phyloP scores from a whole-genome alignment of 2,797 vertebrate genomes.

The Vultur gryphus region DNA sequence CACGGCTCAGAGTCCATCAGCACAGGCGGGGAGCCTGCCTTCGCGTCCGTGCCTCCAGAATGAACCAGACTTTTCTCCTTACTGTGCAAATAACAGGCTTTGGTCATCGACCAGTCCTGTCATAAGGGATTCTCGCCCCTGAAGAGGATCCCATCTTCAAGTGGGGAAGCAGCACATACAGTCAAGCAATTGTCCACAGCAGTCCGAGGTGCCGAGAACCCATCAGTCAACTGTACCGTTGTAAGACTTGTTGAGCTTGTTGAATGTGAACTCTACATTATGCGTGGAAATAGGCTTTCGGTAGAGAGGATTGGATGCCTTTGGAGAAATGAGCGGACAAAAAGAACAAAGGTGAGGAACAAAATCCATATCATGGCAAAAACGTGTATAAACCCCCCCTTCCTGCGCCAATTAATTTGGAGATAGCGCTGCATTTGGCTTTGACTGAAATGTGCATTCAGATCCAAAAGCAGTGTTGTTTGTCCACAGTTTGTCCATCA shows the following conservation, averaged over 20 bases:
- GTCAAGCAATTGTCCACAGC: constrained; percentile 40
- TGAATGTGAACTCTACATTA: constrained; percentile 85
- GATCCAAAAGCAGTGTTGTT: not conserved
- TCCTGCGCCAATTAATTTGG: not conserved
- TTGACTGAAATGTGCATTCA: not conserved
- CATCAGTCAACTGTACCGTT: constrained; percentile 90
- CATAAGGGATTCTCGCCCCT: not conserved
- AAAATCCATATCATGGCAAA: fast-evolving
- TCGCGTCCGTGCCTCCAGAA: not conserved
- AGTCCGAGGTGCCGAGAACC: not conserved
- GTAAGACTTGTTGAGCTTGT: constrained; percentile 86
- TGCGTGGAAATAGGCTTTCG: constrained; percentile 89
- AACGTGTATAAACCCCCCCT: not conserved
- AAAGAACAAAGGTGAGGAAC: not conserved
- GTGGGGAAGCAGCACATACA: constrained; percentile 24
- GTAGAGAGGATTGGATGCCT: constrained; percentile 97
- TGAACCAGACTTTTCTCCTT: constrained; percentile 40
- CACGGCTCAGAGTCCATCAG: not conserved
- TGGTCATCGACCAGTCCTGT: not conserved
- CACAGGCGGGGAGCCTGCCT: not conserved
- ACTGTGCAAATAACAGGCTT: constrained; percentile 40
- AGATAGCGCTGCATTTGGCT: not conserved
- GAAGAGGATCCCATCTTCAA: constrained; percentile 47
- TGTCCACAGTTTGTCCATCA: not conserved
- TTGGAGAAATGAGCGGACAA: not conserved